Base-by-base conservation (phyloP, 2,113 vertebrate species). In the Tyto alba region DNA sequence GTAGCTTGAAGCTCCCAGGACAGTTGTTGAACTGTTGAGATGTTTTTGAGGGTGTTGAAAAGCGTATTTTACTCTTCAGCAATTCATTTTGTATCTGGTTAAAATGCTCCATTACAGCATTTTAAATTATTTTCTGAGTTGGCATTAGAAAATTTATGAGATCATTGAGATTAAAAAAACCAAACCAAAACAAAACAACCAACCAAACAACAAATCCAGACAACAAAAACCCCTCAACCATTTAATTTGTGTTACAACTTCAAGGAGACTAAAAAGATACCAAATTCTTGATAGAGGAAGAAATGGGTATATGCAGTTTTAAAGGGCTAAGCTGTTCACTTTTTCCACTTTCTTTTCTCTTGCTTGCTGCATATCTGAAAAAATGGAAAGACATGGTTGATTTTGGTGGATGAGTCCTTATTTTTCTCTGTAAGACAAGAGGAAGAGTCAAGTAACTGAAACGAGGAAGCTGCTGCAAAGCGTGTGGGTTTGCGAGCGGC, bases 401-500 rank as follows among this genome's bases (percentile, higher is more conserved):
- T 78, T n/a, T 76, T 88, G 78, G 81, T 57, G 59, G 73, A 77
- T 38, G 30, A 78, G 47, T 55, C 69, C 16, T 36, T 52, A 22
- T 32, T 83, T 41, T 63, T 74, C 34, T 66, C 52, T 29, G 7
- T 50, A 36, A 64, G n/a, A 43, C 1, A 13, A 69, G 76, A 71
- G 57, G 48, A 52, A 26, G 66, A 85, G 32, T 72, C 43, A 57
- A 11, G 25, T 13, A 9, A 9, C 50, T 57, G 52, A 25, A 11
- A n/a, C 0, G 8, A 71, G 84, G 78, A 81, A 38, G 78, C 63
- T 76, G 56, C 62, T 84, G 79, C 48, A 47, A 34, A 48, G 32
- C 5, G 0, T 4, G 57, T 53, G 68, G 76, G 36, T 71, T 93
- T 79, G 82, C 1, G 6, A 36, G 4, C 1, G 0, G 38, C 43